A percentile compares a stretch with the other conserved stretches of the same genome.
These are phyloP conservation scores for Heliconius hortense DNA, from an alignment of 2,888 invertebrate species.

Conservation along the genomic window DNA sequence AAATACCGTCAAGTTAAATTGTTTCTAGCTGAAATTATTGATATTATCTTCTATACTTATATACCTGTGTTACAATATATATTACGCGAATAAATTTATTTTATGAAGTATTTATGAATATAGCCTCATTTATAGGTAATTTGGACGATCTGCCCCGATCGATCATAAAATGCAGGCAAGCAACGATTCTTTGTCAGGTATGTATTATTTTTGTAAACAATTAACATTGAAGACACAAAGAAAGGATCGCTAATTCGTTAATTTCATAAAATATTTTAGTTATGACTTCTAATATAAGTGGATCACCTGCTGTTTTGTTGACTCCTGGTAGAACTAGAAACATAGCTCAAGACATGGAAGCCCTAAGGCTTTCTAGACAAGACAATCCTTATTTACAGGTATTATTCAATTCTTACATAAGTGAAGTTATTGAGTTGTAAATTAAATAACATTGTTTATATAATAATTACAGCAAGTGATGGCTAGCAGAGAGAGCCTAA, in stretches of 20 bases:
- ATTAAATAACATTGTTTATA: conserved; percentile 29
- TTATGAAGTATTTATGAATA: conserved; percentile 39
- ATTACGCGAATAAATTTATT: conserved; percentile 23
- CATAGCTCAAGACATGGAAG: conserved; percentile 93
- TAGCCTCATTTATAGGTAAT: conserved; percentile 33
- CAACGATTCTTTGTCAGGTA: conserved; percentile 71
- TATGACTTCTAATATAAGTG: conserved; percentile 60
- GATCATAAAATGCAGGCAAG: conserved; percentile 66
- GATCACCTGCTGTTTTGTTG: conserved; percentile 83
- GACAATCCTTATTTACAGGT: conserved; percentile 93
- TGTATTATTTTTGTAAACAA: conserved; percentile 42
- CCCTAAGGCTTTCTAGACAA: conserved; percentile 89
- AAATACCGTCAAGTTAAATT: background rate
- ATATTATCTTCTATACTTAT: conserved; percentile 5
- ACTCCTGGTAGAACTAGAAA: conserved; percentile 89
- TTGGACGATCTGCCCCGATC: conserved; percentile 37
- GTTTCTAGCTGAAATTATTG: background rate
- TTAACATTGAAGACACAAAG: conserved; percentile 1
- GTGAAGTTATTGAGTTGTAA: conserved; percentile 18
- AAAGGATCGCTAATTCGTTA: conserved; percentile 33
- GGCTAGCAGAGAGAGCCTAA: conserved; percentile 90
- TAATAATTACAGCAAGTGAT: conserved; percentile 84
- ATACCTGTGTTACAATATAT: conserved; percentile 8
- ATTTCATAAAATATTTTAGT: conserved; percentile 53
- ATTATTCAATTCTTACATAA: conserved; percentile 38